Percentiles rank a stretch among this genome's conserved stretches.
These are phyloP conservation scores for Sceliomorpha sp. DNA, from an alignment of 2,888 invertebrate genomes.

Conservation along the genomic window DNA sequence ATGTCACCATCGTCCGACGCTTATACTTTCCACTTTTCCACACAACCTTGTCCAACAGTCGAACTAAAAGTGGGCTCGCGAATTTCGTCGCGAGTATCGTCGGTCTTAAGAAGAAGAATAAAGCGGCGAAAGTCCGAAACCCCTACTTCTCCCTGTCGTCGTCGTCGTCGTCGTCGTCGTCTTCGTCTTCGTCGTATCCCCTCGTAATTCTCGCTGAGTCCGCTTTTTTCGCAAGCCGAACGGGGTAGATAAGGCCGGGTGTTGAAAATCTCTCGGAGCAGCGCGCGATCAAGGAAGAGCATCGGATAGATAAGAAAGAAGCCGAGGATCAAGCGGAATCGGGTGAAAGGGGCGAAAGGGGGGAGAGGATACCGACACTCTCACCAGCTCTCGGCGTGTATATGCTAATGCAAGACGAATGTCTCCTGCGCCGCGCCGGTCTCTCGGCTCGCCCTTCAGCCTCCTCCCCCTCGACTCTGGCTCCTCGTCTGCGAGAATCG, in stretches of 20 bases:
- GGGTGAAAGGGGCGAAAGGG: slow-evolving; percentile 42
- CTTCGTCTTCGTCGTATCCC: too few relatives aligned
- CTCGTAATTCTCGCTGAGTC: slow-evolving; percentile 33
- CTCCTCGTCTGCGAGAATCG: slow-evolving; percentile 13
- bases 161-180: too few relatives aligned
- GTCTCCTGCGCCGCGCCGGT: slow-evolving; percentile 64
- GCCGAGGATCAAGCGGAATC: slow-evolving; percentile 42
- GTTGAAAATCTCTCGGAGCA: slow-evolving; percentile 53
- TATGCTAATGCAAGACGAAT: slow-evolving; percentile 81
- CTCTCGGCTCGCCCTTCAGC: slow-evolving; percentile 12
- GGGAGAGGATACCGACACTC: slow-evolving; percentile 18
- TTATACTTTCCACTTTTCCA: too few relatives aligned
- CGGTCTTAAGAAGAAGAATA: too few relatives aligned
- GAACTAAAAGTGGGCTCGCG: too few relatives aligned
- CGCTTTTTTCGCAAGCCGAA: slow-evolving; percentile 13
- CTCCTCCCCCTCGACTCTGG: slow-evolving; percentile 5
- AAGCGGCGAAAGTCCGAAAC: too few relatives aligned
- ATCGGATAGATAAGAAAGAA: slow-evolving; percentile 47
- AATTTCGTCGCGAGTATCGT: too few relatives aligned
- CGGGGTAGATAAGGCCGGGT: slow-evolving; percentile 49
- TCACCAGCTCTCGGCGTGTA: slow-evolving; percentile 68
- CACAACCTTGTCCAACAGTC: too few relatives aligned
- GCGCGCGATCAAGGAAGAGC: slow-evolving; percentile 57
- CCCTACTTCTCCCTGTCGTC: too few relatives aligned
- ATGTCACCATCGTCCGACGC: too few relatives aligned